Percentiles rank a stretch among this genome's conserved stretches.
phyloP scores from a whole-genome alignment of 2,113 vertebrate species.

The Channa argus region DNA sequence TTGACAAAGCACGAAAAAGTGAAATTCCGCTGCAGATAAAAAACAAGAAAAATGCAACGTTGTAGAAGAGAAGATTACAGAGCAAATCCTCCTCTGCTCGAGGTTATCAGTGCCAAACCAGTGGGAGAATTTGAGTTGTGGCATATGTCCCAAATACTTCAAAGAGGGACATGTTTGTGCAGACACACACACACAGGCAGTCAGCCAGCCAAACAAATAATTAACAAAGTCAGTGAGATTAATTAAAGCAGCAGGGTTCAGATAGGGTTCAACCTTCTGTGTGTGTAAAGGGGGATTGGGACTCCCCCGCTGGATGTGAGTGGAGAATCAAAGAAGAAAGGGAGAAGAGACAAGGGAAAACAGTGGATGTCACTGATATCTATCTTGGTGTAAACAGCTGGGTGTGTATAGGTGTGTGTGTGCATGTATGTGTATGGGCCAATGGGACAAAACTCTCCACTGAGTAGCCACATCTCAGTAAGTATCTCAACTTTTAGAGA shows the following conservation, averaged over 20 bases:
- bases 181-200: constrained; percentile 48
- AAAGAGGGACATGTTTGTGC: constrained; percentile 50
- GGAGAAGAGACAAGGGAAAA: constrained; percentile 72
- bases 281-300: constrained; percentile 47
- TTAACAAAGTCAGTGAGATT: constrained; percentile 80
- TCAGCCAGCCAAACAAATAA: constrained; percentile 78
- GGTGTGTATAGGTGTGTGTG: constrained; percentile 33
- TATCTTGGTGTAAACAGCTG: constrained; percentile 83
- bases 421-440: not conserved
- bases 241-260: constrained; percentile 81
- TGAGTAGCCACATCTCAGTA: not conserved
- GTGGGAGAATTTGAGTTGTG: constrained; percentile 56
- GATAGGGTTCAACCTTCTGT: constrained; percentile 78
- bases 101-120: constrained; percentile 56
- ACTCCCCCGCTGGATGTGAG: constrained; percentile 68
- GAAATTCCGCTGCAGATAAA: constrained; percentile 13
- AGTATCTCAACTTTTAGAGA: too few relatives aligned
- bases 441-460: not conserved
- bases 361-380: constrained; percentile 77
- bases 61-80: constrained; percentile 9
- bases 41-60: not conserved
- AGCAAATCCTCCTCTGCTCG: constrained; percentile 43
- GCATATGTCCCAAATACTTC: constrained; percentile 62
- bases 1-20: not conserved
- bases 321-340: constrained; percentile 71